Percentiles rank a stretch among this genome's conserved stretches.
Evolutionary conservation across 2,797 vertebrate genomes (phyloP).

Genomic region (Threskiornis aethiopicus): DNA sequence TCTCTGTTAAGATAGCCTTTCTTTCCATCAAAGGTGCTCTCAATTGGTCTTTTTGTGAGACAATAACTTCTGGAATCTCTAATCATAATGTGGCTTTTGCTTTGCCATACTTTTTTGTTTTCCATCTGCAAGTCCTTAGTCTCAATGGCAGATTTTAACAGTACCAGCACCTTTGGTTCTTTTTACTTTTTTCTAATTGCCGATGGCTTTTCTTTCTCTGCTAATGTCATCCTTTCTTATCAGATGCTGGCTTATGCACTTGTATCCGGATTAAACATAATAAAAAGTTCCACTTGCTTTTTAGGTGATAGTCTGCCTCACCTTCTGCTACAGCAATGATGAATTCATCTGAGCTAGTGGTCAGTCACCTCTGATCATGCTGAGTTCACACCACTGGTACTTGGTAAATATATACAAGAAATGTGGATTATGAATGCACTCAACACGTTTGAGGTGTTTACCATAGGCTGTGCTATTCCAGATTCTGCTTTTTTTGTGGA

Average conservation of each 20-base stretch:
- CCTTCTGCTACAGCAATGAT: neutral
- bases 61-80: neutral
- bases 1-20: neutral
- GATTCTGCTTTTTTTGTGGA: neutral
- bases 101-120: neutral
- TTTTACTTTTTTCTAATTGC: neutral
- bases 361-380: neutral
- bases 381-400: neutral
- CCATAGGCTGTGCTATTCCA: neutral
- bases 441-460: neutral
- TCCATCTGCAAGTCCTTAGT: neutral
- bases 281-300: neutral
- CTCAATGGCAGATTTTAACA: neutral
- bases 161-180: neutral
- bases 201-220: neutral
- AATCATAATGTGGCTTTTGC: neutral
- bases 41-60: rapidly evolving
- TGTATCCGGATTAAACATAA: neutral
- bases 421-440: neutral
- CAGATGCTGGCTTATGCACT: neutral
- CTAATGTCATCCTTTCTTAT: neutral
- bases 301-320: neutral
- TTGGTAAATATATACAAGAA: neutral
- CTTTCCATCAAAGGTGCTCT: neutral
- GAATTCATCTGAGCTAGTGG: neutral